These are phyloP conservation scores for Lutraria rhynchaena DNA, from an alignment of 1,140 invertebrate genomes.

Conservation along the genomic window DNA sequence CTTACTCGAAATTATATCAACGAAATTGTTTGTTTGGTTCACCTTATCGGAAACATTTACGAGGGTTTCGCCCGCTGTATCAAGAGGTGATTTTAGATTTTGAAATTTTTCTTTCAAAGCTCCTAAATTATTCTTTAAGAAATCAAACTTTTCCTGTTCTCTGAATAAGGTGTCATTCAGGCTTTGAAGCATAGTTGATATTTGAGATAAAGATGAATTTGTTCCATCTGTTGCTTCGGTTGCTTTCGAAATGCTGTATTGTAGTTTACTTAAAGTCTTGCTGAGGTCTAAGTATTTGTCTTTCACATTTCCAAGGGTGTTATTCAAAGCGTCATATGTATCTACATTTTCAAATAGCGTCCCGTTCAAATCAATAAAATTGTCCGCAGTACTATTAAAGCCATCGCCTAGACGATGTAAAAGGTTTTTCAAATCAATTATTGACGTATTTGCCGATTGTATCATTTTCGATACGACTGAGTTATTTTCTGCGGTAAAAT, in stretches of 20 bases:
- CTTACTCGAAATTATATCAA: background rate
- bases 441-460: background rate
- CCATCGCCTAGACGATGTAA: background rate
- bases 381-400: background rate
- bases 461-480: constrained; percentile 6
- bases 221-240: background rate
- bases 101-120: constrained; percentile 15
- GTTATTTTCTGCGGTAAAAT: constrained; percentile 33
- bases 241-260: background rate
- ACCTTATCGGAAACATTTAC: constrained; percentile 5
- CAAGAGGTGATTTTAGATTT: constrained; percentile 3
- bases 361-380: constrained; percentile 42
- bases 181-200: background rate
- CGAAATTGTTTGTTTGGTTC: background rate
- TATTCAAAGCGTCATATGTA: constrained; percentile 23
- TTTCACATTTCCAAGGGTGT: constrained; percentile 29
- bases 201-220: constrained; percentile 1
- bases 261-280: constrained; percentile 21
- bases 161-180: constrained; percentile 26
- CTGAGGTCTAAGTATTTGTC: constrained; percentile 4
- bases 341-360: constrained; percentile 37
- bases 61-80: constrained; percentile 16
- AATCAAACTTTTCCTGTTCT: constrained; percentile 46
- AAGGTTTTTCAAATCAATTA: background rate
- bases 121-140: constrained; percentile 31